A percentile compares a stretch with the other conserved stretches of the same genome.
Conservation (phyloP, 2,113 vertebrate species). For the Neopipo cinnamomea region DNA sequence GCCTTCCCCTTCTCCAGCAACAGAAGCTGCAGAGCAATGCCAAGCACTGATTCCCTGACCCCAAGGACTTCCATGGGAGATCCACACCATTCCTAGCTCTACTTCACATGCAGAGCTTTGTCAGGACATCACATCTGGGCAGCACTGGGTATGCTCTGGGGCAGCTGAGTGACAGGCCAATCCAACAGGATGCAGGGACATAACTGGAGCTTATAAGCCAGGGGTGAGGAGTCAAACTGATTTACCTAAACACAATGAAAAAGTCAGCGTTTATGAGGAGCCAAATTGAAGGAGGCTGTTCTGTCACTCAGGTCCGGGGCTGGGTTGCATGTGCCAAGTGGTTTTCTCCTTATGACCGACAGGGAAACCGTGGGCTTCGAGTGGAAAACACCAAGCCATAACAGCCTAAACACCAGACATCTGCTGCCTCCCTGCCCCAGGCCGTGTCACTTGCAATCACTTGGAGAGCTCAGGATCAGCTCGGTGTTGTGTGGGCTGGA, state of each 20-base stretch:
- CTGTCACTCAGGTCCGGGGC: neutral
- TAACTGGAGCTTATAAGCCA: neutral
- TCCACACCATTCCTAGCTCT: neutral
- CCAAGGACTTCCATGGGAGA: neutral
- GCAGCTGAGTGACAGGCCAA: neutral
- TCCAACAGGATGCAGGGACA: neutral
- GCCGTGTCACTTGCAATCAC: neutral
- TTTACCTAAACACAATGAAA: neutral
- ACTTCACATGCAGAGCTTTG: neutral
- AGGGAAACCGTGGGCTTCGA: neutral
- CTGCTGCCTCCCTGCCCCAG: neutral
- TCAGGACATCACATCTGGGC: neutral
- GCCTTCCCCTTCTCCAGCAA: neutral
- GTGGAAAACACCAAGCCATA: neutral
- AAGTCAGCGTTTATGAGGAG: neutral
- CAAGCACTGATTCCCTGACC: neutral
- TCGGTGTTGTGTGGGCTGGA: neutral
- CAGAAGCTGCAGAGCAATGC: neutral
- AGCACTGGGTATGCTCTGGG: neutral
- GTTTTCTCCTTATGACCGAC: neutral
- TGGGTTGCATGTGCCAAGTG: neutral
- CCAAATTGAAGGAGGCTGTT: neutral
- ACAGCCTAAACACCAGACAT: neutral
- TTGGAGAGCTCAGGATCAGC: neutral
- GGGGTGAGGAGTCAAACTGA: neutral